Evolutionary conservation across 2,113 vertebrate species (phyloP), one percentile per base, ranked within the genome.

Genomic region (Hemiscyllium ocellatum): DNA sequence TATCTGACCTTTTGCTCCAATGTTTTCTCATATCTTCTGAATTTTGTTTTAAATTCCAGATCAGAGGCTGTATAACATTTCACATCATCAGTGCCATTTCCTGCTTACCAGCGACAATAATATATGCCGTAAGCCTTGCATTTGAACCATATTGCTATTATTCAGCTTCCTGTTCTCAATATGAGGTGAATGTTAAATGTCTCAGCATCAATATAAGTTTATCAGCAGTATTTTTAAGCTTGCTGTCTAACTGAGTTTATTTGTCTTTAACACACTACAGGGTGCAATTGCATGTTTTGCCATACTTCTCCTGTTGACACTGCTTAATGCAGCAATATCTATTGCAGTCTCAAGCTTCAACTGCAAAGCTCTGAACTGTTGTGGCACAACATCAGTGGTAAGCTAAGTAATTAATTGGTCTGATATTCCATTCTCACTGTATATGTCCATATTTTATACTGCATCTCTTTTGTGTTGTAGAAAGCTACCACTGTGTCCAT

Each of bases 1-100:
- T 33, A 78, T n/a, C 3, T n/a, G 72, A 2, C 24, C 33, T n/a
- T 78, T 78, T n/a, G 10, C 4, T 37, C 78, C 33, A 19, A 42
- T 83, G 78, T 83, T 83, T 83, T 83, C 78, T 83, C 76, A 80
- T 72, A 26, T 83, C n/a, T 83, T 83, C n/a, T 83, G 19, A 83
- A 83, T 72, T 8, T 29, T 8, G 37, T n/a, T 83, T 42, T 83
- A 19, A 42, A 17, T 42, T 83, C 78, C 29, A 83, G 78, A 83
- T 83, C 78, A 83, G n/a, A 42, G 78, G 78, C 15, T 83, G 78
- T 13, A 19, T 83, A 42, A 10, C n/a, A 42, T 5, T 37, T n/a
- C 37, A 83, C n/a, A 19, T 83, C 78, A 42, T 83, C 78, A 83
- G 78, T 83, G 78, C 78, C n/a, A 83, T 83, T 83, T 17, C 17